Conservation (phyloP, 2,888 invertebrate species). For the Podotricha telesiphe region DNA sequence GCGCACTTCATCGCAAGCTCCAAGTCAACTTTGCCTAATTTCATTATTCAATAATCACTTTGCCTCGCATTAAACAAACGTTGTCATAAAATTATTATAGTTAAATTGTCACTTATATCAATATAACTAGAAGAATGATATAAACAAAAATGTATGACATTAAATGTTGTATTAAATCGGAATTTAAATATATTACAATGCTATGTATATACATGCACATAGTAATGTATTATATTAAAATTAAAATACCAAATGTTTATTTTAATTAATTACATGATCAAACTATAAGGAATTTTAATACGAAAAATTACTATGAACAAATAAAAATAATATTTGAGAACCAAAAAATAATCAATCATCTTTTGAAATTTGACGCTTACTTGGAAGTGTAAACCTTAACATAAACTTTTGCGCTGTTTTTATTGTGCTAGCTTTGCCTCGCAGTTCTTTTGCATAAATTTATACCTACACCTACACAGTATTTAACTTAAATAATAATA, state of each 20-base stretch:
- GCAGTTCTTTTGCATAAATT: background rate
- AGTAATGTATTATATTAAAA: too few relatives aligned
- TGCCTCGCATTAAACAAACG: conserved; percentile 47
- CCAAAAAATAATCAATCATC: conserved; percentile 23
- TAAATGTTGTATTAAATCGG: background rate
- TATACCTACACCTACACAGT: background rate
- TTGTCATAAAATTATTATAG: conserved; percentile 39
- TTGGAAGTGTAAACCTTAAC: conserved; percentile 22
- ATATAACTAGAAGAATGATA: background rate
- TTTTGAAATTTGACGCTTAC: conserved; percentile 25
- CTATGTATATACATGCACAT: too few relatives aligned
- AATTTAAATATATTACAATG: background rate
- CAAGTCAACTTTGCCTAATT: conserved; percentile 55
- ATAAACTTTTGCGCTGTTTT: conserved; percentile 11
- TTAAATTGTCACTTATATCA: conserved; percentile 20
- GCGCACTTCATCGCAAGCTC: conserved; percentile 31
- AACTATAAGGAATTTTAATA: conserved; percentile 1
- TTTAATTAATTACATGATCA: background rate
- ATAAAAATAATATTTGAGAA: conserved; percentile 4
- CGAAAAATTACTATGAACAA: conserved; percentile 5
- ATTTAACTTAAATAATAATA: too few relatives aligned
- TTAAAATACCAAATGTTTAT: too few relatives aligned
- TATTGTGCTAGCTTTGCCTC: background rate
- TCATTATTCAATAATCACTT: conserved; percentile 73
- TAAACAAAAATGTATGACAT: too few relatives aligned